Conservation (phyloP, 2,113 vertebrate genomes). For the Ctenodactylus gundi region DNA sequence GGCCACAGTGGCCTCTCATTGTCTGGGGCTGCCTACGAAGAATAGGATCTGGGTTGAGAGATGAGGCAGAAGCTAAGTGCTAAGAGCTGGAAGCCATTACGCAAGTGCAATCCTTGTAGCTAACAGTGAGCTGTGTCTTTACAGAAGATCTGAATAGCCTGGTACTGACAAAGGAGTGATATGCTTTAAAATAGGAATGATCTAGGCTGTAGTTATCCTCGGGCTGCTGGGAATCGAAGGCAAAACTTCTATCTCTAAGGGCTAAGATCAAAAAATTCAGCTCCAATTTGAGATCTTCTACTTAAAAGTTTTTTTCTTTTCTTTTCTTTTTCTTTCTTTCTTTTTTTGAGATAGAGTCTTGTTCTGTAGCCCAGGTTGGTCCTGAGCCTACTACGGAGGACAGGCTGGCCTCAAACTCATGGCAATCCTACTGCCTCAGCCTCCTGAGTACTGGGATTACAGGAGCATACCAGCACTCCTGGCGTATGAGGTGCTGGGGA, state of each 20-base stretch:
- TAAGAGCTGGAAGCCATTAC: not conserved
- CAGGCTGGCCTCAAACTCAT: too few relatives aligned
- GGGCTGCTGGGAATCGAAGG: not conserved
- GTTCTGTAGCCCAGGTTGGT: too few relatives aligned
- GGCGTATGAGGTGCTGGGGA: too few relatives aligned
- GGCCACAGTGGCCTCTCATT: too few relatives aligned
- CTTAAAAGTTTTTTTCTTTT: not conserved
- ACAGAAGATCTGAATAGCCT: not conserved
- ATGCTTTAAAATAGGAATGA: not conserved
- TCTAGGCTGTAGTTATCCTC: not conserved
- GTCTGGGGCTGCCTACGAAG: too few relatives aligned
- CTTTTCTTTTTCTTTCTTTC: too few relatives aligned
- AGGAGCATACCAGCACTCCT: too few relatives aligned
- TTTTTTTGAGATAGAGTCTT: too few relatives aligned
- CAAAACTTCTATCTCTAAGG: not conserved
- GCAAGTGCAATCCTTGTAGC: not conserved
- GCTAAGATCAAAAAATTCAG: slow-evolving; percentile 1
- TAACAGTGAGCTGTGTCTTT: not conserved
- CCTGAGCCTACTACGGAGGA: too few relatives aligned
- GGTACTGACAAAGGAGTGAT: not conserved
- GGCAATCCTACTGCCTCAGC: too few relatives aligned
- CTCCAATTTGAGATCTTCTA: not conserved
- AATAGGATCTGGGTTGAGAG: too few relatives aligned
- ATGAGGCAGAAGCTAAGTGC: not conserved
- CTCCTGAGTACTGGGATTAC: too few relatives aligned